Percentiles rank a stretch among this genome's conserved stretches.
Conservation (phyloP, 1,140 invertebrate genomes). For the Cataglyphis hispanica region DNA sequence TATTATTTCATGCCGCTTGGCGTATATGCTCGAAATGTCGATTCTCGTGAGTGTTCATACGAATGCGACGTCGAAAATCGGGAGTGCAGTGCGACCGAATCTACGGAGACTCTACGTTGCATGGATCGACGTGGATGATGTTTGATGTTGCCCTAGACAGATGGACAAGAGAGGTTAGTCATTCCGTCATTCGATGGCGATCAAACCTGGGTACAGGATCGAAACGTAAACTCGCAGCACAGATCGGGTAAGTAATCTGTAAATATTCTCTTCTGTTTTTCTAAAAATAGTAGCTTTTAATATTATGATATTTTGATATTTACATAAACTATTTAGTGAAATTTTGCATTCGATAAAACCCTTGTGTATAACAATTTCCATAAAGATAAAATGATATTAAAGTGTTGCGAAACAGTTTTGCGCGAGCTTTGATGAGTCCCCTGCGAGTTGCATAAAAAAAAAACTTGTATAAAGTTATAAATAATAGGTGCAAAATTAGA, state of each 20-base stretch:
- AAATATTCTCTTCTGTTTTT: slow-evolving; percentile 32
- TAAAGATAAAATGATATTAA: slow-evolving; percentile 20
- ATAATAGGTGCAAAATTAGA: not conserved
- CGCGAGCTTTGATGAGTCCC: slow-evolving; percentile 25
- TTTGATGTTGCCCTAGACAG: not conserved
- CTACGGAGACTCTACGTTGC: not conserved
- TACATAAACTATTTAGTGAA: slow-evolving; percentile 28
- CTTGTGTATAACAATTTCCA: slow-evolving; percentile 16
- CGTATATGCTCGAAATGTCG: not conserved
- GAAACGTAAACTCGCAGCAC: not conserved
- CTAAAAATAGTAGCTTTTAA: not conserved
- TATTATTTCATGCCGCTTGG: not conserved
- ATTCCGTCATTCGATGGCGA: not conserved
- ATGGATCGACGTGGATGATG: not conserved
- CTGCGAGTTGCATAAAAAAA: slow-evolving; percentile 3
- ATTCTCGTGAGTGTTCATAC: not conserved
- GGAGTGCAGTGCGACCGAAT: not conserved
- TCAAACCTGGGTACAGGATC: not conserved
- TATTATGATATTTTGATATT: too few relatives aligned
- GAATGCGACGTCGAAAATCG: not conserved
- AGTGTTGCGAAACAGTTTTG: slow-evolving; percentile 4
- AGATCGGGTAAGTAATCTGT: slow-evolving; percentile 5
- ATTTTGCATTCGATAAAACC: slow-evolving; percentile 25
- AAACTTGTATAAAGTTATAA: not conserved
- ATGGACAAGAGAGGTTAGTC: not conserved